These are phyloP conservation scores for Onychomys leucogaster DNA, from an alignment of 2,797 vertebrate species.

Conservation along the genomic window DNA sequence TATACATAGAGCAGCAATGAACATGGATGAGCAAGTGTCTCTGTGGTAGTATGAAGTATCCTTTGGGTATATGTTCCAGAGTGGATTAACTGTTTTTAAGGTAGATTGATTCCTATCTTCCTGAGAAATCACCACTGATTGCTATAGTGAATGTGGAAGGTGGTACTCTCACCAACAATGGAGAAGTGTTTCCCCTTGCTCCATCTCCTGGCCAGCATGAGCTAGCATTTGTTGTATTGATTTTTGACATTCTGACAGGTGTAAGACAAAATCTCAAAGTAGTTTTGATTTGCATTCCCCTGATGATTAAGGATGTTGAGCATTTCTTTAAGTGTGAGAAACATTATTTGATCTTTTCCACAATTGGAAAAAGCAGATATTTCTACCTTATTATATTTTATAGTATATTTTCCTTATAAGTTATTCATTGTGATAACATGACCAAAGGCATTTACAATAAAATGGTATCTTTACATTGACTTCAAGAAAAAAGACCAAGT, in stretches of 20 bases:
- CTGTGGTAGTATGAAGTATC: too few relatives aligned
- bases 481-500: not conserved
- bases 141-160: not conserved
- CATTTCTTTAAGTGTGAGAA: not conserved
- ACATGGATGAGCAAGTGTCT: not conserved
- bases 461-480: not conserved
- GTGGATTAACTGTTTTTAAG: not conserved
- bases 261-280: not conserved
- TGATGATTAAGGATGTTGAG: not conserved
- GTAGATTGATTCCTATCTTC: not conserved
- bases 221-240: not conserved
- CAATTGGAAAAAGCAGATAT: conserved; percentile 35
- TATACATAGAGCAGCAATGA: not conserved
- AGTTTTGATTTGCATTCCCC: not conserved
- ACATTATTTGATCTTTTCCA: not conserved
- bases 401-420: conserved; percentile 32
- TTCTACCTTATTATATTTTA: conserved; percentile 22
- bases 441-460: not conserved
- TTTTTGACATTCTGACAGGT: not conserved
- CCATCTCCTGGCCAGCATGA: not conserved
- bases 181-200: not conserved
- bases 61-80: not conserved
- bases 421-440: conserved; percentile 36
- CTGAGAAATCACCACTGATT: not conserved
- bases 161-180: not conserved